phyloP scores from a whole-genome alignment of 1,140 invertebrate genomes.

The Laodelphax striatellus region DNA sequence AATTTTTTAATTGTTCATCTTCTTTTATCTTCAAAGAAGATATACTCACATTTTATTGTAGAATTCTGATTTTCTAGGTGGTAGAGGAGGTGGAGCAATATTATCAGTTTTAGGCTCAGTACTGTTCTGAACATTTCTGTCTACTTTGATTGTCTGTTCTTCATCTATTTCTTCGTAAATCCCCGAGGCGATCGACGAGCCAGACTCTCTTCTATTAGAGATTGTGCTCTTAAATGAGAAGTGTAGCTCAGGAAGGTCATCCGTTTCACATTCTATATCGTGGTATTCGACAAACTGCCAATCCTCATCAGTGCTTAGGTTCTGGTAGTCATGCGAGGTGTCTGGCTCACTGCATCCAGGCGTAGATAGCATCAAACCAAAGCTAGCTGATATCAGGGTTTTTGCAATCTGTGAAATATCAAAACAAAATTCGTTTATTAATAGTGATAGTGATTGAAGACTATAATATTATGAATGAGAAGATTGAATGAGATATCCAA shows the following conservation, averaged over 20 bases:
- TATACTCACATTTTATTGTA: not conserved
- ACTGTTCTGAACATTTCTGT: not conserved
- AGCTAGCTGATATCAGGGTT: slow-evolving; percentile 29
- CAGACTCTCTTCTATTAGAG: slow-evolving; percentile 32
- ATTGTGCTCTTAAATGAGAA: slow-evolving; percentile 20
- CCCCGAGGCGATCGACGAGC: slow-evolving; percentile 38
- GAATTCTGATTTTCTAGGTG: slow-evolving; percentile 27
- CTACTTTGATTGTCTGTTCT: slow-evolving; percentile 12
- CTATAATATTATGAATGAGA: no score
- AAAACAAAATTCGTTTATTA: not conserved
- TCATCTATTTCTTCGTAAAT: slow-evolving; percentile 33
- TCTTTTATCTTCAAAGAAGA: not conserved
- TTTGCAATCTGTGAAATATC: slow-evolving; percentile 22
- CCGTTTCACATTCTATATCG: slow-evolving; percentile 21
- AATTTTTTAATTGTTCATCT: no score
- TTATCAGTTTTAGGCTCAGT: not conserved
- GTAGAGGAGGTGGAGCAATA: slow-evolving; percentile 31
- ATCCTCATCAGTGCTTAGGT: slow-evolving; percentile 1
- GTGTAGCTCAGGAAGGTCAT: not conserved
- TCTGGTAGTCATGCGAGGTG: slow-evolving; percentile 21
- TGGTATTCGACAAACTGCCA: slow-evolving; percentile 12
- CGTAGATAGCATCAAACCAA: slow-evolving; percentile 30
- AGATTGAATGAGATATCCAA: no score
- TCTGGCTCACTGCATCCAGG: slow-evolving; percentile 31
- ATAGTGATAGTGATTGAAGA: no score